phyloP scores from a whole-genome alignment of 2,888 invertebrate species.

The Eupsilia transversa region DNA sequence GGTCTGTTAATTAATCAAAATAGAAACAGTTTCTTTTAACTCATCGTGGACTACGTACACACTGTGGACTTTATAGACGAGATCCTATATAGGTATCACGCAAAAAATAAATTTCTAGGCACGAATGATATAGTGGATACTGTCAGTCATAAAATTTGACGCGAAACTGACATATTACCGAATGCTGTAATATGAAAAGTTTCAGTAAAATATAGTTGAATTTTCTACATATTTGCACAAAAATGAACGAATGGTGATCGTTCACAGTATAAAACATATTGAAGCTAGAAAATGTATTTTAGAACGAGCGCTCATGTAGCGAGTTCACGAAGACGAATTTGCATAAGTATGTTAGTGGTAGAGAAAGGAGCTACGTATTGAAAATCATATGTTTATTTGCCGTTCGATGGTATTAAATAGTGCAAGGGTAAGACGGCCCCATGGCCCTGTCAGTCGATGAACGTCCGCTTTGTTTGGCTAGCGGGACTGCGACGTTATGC shows the following conservation, averaged over 20 bases:
- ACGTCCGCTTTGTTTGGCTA: constrained; percentile 80
- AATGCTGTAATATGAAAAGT: constrained; percentile 31
- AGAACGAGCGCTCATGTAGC: constrained; percentile 27
- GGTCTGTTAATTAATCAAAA: constrained; percentile 11
- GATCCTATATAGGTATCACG: constrained; percentile 22
- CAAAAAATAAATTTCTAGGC: constrained; percentile 7
- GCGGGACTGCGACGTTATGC: constrained; percentile 75
- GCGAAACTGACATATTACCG: constrained; percentile 36
- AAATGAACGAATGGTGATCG: constrained; percentile 29
- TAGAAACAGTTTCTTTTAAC: constrained; percentile 6
- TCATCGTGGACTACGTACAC: background rate
- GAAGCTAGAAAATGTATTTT: constrained; percentile 44
- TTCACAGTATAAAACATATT: constrained; percentile 34
- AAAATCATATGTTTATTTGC: constrained; percentile 31
- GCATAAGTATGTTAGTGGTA: constrained; percentile 49
- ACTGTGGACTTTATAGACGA: constrained; percentile 14
- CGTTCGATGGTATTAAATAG: constrained; percentile 34
- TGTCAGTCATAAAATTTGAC: constrained; percentile 36
- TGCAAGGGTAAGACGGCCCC: constrained; percentile 35
- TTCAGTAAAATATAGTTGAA: constrained; percentile 28
- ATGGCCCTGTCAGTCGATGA: constrained; percentile 67
- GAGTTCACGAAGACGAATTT: constrained; percentile 45
- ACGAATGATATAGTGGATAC: constrained; percentile 47
- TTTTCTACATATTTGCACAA: constrained; percentile 25
- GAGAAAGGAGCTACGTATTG: constrained; percentile 42